These are phyloP conservation scores for Sorex maritimensis DNA, from an alignment of 2,797 vertebrate species.

Conservation along the genomic window DNA sequence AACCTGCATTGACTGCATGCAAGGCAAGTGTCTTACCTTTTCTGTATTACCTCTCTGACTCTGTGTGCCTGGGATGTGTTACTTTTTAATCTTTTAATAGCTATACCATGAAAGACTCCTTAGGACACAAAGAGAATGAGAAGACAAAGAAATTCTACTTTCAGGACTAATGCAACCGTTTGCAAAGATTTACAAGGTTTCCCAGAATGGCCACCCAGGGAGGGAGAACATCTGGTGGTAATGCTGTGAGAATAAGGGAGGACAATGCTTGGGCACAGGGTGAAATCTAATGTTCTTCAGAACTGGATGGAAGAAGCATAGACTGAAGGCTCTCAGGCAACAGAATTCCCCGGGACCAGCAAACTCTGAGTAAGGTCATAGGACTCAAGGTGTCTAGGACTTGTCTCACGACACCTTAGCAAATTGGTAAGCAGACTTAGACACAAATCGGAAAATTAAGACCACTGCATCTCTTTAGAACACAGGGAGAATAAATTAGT, in stretches of 20 bases:
- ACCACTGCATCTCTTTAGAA: neutral
- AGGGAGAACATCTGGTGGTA: constrained; percentile 71
- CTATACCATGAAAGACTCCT: neutral
- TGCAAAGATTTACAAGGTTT: constrained; percentile 72
- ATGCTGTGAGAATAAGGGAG: constrained; percentile 47
- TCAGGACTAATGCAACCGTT: constrained; percentile 63
- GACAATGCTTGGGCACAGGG: constrained; percentile 45
- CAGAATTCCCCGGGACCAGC: neutral
- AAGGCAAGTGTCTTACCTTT: too few relatives aligned
- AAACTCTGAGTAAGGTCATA: neutral
- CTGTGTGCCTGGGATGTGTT: neutral
- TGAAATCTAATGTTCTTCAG: constrained; percentile 28
- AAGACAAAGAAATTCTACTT: constrained; percentile 55
- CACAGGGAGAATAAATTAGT: neutral
- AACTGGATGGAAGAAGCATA: constrained; percentile 11
- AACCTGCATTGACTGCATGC: too few relatives aligned
- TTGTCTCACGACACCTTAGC: neutral
- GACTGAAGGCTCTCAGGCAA: neutral
- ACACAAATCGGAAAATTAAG: constrained; percentile 36
- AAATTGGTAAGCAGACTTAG: neutral
- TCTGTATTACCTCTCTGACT: too few relatives aligned
- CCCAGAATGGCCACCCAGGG: constrained; percentile 75
- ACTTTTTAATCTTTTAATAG: neutral
- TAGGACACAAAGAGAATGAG: constrained; percentile 48
- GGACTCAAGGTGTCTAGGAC: neutral